Evolutionary conservation across 2,113 vertebrate species (phyloP).

Genomic region (Procavia capensis): DNA sequence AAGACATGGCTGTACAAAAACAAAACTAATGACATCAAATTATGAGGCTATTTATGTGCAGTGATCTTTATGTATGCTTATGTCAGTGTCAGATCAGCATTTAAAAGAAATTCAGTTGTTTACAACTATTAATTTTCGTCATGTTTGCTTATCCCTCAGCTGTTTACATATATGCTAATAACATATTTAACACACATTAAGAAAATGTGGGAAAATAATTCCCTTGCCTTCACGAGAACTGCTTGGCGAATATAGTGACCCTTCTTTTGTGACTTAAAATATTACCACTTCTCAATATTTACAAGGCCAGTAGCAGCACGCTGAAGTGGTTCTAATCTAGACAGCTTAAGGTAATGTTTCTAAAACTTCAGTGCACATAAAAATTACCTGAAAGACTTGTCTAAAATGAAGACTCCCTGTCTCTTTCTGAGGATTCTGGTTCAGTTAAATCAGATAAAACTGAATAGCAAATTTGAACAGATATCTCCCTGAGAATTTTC

Average conservation of each 20-base stretch:
- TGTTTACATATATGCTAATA: not conserved
- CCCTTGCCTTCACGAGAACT: not conserved
- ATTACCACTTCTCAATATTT: not conserved
- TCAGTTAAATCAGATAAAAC: not conserved
- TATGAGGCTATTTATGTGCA: not conserved
- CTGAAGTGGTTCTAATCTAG: not conserved
- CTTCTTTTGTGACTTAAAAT: not conserved
- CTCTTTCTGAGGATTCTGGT: not conserved
- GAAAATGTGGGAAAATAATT: not conserved
- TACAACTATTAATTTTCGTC: not conserved
- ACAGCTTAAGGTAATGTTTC: not conserved
- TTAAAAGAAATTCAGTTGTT: not conserved
- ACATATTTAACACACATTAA: not conserved
- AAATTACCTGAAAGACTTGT: not conserved
- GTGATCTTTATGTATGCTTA: not conserved
- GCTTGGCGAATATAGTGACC: not conserved
- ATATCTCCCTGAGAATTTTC: not conserved
- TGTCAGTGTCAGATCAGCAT: not conserved
- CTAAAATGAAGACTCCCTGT: not conserved
- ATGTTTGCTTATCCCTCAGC: not conserved
- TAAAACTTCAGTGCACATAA: not conserved
- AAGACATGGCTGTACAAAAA: not conserved
- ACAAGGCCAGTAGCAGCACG: not conserved
- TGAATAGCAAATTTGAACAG: not conserved
- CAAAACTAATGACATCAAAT: not conserved